A percentile compares a stretch with the other conserved stretches of the same genome.
phyloP scores from a whole-genome alignment of 2,113 vertebrate genomes.

The Protobothrops mucrosquamatus region DNA sequence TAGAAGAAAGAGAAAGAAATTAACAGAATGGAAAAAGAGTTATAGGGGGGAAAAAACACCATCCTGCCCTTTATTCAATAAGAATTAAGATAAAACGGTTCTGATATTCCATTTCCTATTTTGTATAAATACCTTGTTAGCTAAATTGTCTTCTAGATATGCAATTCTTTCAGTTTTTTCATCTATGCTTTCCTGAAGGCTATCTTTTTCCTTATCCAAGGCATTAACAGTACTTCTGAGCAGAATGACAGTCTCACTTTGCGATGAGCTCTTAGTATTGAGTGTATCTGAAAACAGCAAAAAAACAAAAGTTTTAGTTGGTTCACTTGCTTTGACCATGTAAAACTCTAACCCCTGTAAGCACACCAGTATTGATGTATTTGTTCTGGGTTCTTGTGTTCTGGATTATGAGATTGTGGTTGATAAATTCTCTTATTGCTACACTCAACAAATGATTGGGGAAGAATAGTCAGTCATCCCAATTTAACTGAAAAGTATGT shows the following conservation, averaged over 20 bases:
- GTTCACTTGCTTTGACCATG: background rate
- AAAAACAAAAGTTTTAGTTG: slow-evolving; percentile 25
- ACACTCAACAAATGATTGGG: background rate
- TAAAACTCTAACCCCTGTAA: background rate
- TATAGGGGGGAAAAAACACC: background rate
- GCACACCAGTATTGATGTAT: background rate
- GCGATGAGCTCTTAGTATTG: slow-evolving; percentile 71
- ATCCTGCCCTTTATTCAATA: background rate
- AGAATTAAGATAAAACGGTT: background rate
- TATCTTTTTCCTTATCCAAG: slow-evolving; percentile 92
- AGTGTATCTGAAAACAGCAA: slow-evolving; percentile 74
- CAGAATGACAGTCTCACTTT: slow-evolving; percentile 76
- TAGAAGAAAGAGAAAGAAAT: background rate
- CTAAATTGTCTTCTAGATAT: slow-evolving; percentile 80
- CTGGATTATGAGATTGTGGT: background rate
- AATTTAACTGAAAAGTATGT: background rate
- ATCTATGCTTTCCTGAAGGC: slow-evolving; percentile 90
- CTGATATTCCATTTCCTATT: background rate
- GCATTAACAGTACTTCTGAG: slow-evolving; percentile 84
- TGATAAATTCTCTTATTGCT: background rate
- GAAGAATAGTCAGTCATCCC: background rate
- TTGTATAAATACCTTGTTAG: slow-evolving; percentile 79
- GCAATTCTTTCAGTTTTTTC: slow-evolving; percentile 91
- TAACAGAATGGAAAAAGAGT: background rate
- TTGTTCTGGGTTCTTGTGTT: background rate